These are phyloP conservation scores for Brotula barbata DNA, from an alignment of 2,797 vertebrate species.

Conservation along the genomic window DNA sequence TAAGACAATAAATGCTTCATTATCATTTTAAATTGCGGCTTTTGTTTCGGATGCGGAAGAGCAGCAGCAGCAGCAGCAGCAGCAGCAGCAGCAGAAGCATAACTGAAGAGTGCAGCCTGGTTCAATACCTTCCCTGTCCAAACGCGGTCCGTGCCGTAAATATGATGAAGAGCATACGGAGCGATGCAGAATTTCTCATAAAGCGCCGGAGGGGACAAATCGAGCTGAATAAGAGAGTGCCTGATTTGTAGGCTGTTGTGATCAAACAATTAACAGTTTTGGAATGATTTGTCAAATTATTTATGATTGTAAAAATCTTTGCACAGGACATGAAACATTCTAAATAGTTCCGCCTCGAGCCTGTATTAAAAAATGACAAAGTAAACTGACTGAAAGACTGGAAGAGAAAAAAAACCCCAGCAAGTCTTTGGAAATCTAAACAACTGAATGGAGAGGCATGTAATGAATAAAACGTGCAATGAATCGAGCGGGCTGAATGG, in stretches of 20 bases:
- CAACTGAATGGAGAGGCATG: slow-evolving; percentile 22
- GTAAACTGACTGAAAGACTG: slow-evolving; percentile 24
- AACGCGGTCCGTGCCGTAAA: slow-evolving; percentile 36
- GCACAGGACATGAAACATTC: slow-evolving; percentile 22
- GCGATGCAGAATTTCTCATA: slow-evolving; percentile 28
- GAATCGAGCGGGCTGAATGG: slow-evolving; percentile 43
- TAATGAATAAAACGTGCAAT: slow-evolving; percentile 56
- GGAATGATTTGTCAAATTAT: slow-evolving; percentile 12
- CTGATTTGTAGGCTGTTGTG: slow-evolving; percentile 27
- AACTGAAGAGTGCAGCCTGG: slow-evolving; percentile 63
- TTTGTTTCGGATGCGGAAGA: slow-evolving; percentile 69
- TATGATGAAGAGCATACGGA: slow-evolving; percentile 30
- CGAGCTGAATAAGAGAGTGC: slow-evolving; percentile 17
- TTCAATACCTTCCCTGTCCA: slow-evolving; percentile 46
- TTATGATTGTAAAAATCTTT: slow-evolving; percentile 10
- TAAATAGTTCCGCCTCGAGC: slow-evolving; percentile 13
- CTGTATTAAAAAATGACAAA: slow-evolving; percentile 3
- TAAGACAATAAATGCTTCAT: slow-evolving; percentile 79
- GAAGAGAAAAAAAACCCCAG: neutral
- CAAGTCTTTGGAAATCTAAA: slow-evolving; percentile 52
- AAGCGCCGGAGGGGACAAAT: slow-evolving; percentile 18
- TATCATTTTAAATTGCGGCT: slow-evolving; percentile 79
- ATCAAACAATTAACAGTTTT: slow-evolving; percentile 29
- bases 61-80: slow-evolving; percentile 34
- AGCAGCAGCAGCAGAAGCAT: too few species aligned